Base-by-base conservation (phyloP, 2,797 vertebrate genomes). In the Pampus argenteus region DNA sequence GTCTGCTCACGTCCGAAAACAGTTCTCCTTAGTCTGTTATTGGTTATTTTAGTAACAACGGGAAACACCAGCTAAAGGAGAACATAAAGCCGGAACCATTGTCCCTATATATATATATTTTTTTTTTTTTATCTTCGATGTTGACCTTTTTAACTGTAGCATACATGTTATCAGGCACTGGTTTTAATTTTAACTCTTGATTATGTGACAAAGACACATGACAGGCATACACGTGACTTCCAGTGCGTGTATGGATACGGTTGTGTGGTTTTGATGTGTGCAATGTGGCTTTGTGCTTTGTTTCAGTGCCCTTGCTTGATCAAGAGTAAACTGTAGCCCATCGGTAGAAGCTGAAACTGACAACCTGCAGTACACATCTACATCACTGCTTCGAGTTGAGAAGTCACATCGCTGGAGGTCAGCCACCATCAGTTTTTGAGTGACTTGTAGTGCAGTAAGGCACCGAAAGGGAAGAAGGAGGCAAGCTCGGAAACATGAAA, bases 11-110 rank as follows among this genome's bases (percentile, higher is more conserved):
- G 70, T 75, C 78, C 67, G n/a, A 36, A 25, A 79, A 69, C n/a
- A 2, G 60, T 78, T 87, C 82, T 82, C 70, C 83, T 69, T 72
- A 71, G 73, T 64, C 64, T 79, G 66, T 54, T 76, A 68, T 63
- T 62, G 66, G 75, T 86, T 84, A 84, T 86, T 84, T 78, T 76
- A 29, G 73, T 63, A 22, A 55, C 59, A 61, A 44, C 52, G 60
- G 76, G 49, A 81, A 66, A 68, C 31, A 51, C 34, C 23, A 67
- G 49, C 31, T 10, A 14, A 25, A 40, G n/a, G 54, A 70, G 69
- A 66, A 63, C 50, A 69, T 29, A 3, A 9, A 36, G 3, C 2
- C 22, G 38, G 14, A 36, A 54, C 22, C 29, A 26, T 49, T n/a
- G n/a, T 28, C 48, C 49, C 6, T 51, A 18, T 9, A 23, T n/a